Evolutionary conservation across 2,888 invertebrate species (phyloP), one percentile per base, ranked within the genome.

Genomic region (Clivina fossor): DNA sequence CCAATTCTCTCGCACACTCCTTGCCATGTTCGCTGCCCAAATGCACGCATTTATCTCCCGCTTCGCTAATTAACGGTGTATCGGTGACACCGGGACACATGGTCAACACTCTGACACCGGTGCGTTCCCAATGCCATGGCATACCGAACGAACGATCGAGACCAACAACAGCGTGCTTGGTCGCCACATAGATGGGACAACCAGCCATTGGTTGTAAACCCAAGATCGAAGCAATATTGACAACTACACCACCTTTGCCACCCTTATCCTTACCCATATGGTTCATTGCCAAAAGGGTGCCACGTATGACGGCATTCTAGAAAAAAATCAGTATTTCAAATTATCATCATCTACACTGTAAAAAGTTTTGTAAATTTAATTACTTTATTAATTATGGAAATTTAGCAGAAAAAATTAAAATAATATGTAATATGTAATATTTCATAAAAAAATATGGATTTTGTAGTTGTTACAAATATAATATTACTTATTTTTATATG

Each of bases 161-260:
- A 4, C 78, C 79, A 22, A 77, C 68, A 2, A 81, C 77, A 5
- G 79, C 80, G 56, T 76, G 77, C 66, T 84, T 83, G 0, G 83
- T 81, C 1, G 80, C 80, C 18, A 78, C 77, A 65, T 84, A 84
- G 26, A 80, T 67, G 0, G 84, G 83, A 30, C 79, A 69, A 26
- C 76, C 79, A 7, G 78, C 76, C 24, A 79, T 70, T 1, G 78
- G 68, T 62, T 76, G 75, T 50, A 78, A 75, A 1, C 84, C 85
- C 53, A 81, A 76, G 33, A 82, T 78, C 1, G 85, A 84, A 1
- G 84, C 78, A 16, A 84, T 72, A 66, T 87, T 86, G n/a, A 86
- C 77, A 44, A 87, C 80, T 0, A 81, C 78, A 2, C 85, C 86
- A 9, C 86, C 85, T 28, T 72, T 72, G 0, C 81, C 81, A 0